phyloP scores from a whole-genome alignment of 2,888 invertebrate genomes.

The Zonitis immaculata region DNA sequence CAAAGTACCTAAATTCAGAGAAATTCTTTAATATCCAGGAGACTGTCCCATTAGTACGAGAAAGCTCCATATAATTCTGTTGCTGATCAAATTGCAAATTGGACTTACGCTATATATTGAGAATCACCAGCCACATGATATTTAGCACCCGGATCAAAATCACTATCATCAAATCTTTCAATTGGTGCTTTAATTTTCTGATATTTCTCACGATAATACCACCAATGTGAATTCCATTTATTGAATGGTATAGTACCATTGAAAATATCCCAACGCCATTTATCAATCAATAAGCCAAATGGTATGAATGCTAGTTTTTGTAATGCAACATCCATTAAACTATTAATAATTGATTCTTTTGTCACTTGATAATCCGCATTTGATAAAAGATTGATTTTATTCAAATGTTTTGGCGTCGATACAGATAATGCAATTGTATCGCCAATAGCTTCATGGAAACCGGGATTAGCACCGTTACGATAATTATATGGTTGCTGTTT shows the following conservation, averaged over 20 bases:
- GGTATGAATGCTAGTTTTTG: constrained; percentile 55
- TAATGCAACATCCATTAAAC: constrained; percentile 50
- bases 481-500: constrained; percentile 53
- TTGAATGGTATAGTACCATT: constrained; percentile 45
- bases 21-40: no score
- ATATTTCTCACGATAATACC: constrained; percentile 44
- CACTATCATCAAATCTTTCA: constrained; percentile 43
- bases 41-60: no score
- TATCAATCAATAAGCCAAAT: constrained; percentile 54
- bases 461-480: constrained; percentile 55
- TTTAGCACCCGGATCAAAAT: constrained; percentile 51
- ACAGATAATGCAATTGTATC: constrained; percentile 59
- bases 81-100: no score
- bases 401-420: constrained; percentile 52
- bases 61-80: no score
- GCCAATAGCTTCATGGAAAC: constrained; percentile 62
- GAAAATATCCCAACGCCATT: constrained; percentile 59
- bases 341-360: constrained; percentile 48
- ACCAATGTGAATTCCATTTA: constrained; percentile 50
- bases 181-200: constrained; percentile 50
- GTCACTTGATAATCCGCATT: constrained; percentile 17
- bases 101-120: constrained; percentile 47
- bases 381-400: constrained; percentile 48
- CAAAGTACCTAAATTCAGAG: constrained; percentile 51
- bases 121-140: constrained; percentile 49